phyloP scores from a whole-genome alignment of 2,113 vertebrate species.

The Meriones unguiculatus region DNA sequence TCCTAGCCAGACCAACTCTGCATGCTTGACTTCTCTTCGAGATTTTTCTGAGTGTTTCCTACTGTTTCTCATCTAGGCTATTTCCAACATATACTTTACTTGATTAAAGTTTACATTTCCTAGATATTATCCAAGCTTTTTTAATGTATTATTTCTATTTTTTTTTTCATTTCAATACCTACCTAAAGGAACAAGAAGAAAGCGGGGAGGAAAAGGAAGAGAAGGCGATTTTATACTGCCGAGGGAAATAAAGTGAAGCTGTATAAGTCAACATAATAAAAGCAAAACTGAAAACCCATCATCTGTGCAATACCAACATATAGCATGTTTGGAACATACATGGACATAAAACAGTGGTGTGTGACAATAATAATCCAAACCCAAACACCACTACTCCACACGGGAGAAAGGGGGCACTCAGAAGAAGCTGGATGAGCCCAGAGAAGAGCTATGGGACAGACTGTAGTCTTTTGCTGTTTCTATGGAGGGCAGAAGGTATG shows the following conservation, averaged over 20 bases:
- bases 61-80: conserved; percentile 10
- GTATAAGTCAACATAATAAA: conserved; percentile 45
- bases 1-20: not conserved
- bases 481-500: not conserved
- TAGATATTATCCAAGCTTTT: not conserved
- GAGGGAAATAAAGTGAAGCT: conserved; percentile 49
- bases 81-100: not conserved
- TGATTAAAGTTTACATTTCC: conserved; percentile 43
- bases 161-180: conserved; percentile 23
- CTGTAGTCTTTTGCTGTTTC: not conserved
- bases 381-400: not conserved
- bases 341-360: conserved; percentile 25
- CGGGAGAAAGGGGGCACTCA: not conserved
- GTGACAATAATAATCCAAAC: conserved; percentile 26
- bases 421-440: not conserved
- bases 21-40: not conserved
- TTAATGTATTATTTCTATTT: conserved; percentile 4
- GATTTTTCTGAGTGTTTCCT: not conserved
- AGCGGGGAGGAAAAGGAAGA: too few species aligned
- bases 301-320: conserved; percentile 24
- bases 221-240: not conserved
- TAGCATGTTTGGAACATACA: conserved; percentile 31
- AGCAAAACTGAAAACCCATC: conserved; percentile 22
- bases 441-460: not conserved
- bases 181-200: not conserved